phyloP scores from a whole-genome alignment of 1,140 invertebrate genomes.

The Aphelenchoides avenae region DNA sequence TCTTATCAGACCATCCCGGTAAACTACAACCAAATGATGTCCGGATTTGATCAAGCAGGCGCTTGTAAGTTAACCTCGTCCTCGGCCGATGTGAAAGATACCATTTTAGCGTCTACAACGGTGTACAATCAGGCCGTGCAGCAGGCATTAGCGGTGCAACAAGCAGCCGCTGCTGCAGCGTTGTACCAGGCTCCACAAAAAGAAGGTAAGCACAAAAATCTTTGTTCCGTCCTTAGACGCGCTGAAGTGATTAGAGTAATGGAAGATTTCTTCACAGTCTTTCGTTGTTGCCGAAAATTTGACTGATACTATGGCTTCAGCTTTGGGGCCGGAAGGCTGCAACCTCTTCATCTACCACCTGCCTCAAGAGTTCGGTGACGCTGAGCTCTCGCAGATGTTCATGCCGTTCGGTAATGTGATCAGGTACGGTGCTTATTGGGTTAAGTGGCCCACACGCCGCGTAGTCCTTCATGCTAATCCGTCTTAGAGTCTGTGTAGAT shows the following conservation, averaged over 20 bases:
- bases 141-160: conserved; percentile 80
- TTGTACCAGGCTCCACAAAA: conserved; percentile 10
- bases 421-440: too few species aligned
- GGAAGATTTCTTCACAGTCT: too few species aligned
- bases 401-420: conserved; percentile 97
- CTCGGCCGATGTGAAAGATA: not conserved
- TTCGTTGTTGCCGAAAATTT: too few species aligned
- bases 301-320: conserved; percentile 22
- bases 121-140: conserved; percentile 85
- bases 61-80: conserved; percentile 21
- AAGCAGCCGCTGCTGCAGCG: conserved; percentile 66
- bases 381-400: conserved; percentile 99
- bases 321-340: conserved; percentile 85
- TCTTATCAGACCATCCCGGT: too few species aligned
- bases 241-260: too few species aligned
- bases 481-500: too few species aligned
- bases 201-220: not conserved
- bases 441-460: too few species aligned
- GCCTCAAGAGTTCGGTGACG: conserved; percentile 96
- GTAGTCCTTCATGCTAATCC: too few species aligned
- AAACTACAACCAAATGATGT: conserved; percentile 35
- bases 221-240: conserved; percentile 22
- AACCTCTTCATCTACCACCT: conserved; percentile 99
- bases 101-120: conserved; percentile 58
- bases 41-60: conserved; percentile 29